Conservation (phyloP, 2,888 invertebrate genomes). For the Drosophila flavopinicola region DNA sequence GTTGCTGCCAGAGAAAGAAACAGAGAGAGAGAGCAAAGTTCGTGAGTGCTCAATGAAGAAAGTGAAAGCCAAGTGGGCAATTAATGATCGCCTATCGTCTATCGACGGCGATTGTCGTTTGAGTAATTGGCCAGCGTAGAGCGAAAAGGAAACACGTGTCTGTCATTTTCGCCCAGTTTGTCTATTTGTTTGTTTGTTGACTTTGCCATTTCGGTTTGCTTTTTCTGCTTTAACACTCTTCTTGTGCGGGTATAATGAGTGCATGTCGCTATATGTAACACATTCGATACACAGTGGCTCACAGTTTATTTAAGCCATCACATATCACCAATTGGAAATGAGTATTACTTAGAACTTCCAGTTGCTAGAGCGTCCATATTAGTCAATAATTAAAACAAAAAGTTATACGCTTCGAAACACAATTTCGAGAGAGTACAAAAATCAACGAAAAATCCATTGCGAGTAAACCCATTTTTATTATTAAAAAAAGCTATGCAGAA, state of each 20-base stretch:
- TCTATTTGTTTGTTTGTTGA: not conserved
- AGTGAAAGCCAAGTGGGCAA: constrained; percentile 54
- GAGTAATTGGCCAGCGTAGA: constrained; percentile 29
- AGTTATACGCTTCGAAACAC: too few species aligned
- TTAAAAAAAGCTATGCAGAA: too few species aligned
- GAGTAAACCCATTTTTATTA: too few species aligned
- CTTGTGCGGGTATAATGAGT: not conserved
- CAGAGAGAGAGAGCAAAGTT: not conserved
- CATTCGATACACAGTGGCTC: too few species aligned
- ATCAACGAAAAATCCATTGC: too few species aligned
- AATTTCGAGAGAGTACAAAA: too few species aligned
- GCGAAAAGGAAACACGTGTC: constrained; percentile 39
- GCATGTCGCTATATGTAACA: not conserved
- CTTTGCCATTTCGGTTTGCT: constrained; percentile 5
- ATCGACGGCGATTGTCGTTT: constrained; percentile 28
- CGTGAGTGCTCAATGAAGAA: constrained; percentile 34
- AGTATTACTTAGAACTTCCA: too few species aligned
- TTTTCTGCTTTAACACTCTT: not conserved
- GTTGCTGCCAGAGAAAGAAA: not conserved
- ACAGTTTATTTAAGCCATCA: too few species aligned
- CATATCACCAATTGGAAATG: too few species aligned
- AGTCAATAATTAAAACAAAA: too few species aligned
- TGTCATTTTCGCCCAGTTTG: constrained; percentile 25
- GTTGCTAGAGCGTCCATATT: too few species aligned
- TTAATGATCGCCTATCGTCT: constrained; percentile 44